Evolutionary conservation across 2,113 vertebrate species (phyloP), one percentile per base, ranked within the genome.

Genomic region (Pterocles burchelli): DNA sequence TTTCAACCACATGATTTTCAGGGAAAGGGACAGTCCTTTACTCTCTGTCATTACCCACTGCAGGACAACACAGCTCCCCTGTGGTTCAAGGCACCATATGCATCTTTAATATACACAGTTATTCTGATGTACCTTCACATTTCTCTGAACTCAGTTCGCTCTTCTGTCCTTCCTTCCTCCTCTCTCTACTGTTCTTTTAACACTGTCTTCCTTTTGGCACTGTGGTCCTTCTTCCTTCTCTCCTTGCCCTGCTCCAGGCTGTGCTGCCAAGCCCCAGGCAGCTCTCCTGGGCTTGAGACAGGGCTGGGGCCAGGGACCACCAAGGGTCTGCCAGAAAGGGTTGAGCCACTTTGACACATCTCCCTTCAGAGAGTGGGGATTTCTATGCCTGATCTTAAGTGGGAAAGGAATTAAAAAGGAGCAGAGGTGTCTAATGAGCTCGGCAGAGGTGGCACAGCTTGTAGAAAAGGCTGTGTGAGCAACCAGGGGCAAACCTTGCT

Each of bases 71-170:
- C 14, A 43, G 10, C 2, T 92, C 83, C 86, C 77, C 43, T 33
- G 86, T 61, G 91, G 41, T 72, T 73, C 58, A 58, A 93, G 49
- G 31, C 54, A 66, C 71, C 84, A 85, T 86, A 92, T 93, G 90
- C 24, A 82, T 75, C 86, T 67, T 45, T 68, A 81, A 95, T 58
- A 93, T 26, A 45, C 20, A 43, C 52, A 75, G 24, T 45, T 19
- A 43, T 57, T 71, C 41, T 67, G 24, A 57, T 62, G 36, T 73
- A 45, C 54, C 38, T 25, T 72, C 41, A 21, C 19, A 24, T 70
- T 89, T 66, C 59, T 63, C n/a, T 79, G 54, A 88, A 80, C 17
- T 78, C 52, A 10, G 29, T 65, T 71, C 3, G 13, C 15, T 36
- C 28, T 67, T 59, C 29, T 13, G 18, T 36, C 20, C 43, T 29